A percentile compares a stretch with the other conserved stretches of the same genome.
phyloP scores from a whole-genome alignment of 1,140 invertebrate genomes.

The Drosophila nigrodunni region DNA sequence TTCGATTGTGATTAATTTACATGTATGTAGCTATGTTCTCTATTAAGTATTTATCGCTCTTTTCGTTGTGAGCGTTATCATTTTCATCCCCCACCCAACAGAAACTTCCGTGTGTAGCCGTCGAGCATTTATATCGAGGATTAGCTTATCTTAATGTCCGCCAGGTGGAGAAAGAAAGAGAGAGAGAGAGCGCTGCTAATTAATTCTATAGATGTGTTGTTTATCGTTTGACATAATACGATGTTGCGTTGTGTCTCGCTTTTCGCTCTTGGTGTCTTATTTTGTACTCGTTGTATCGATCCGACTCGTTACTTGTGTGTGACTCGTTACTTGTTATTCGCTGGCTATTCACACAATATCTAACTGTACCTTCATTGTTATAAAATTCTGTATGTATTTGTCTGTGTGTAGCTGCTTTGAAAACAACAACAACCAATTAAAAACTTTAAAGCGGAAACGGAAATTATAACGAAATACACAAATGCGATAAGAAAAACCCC shows the following conservation, averaged over 20 bases:
- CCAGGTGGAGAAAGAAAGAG: background rate
- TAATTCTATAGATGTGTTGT: constrained; percentile 70
- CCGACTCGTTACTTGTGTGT: constrained; percentile 31
- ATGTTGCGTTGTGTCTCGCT: constrained; percentile 28
- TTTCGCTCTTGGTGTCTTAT: constrained; percentile 42
- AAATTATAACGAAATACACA: background rate
- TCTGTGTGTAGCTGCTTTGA: constrained; percentile 18
- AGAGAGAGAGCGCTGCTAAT: constrained; percentile 13
- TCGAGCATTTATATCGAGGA: constrained; percentile 26
- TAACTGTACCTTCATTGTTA: constrained; percentile 46
- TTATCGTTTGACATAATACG: constrained; percentile 32
- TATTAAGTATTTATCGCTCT: constrained; percentile 53
- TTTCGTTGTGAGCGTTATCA: constrained; percentile 24
- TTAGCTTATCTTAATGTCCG: constrained; percentile 33
- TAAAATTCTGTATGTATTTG: constrained; percentile 32
- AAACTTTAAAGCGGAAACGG: constrained; percentile 11
- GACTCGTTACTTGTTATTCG: constrained; percentile 26
- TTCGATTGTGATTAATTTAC: constrained; percentile 81
- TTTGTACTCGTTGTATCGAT: constrained; percentile 47
- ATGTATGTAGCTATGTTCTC: constrained; percentile 72
- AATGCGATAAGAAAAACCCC: constrained; percentile 2
- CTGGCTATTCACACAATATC: constrained; percentile 39
- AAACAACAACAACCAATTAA: constrained; percentile 1
- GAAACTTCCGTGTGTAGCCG: constrained; percentile 15
- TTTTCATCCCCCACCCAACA: constrained; percentile 14